Evolutionary conservation across 2,797 vertebrate genomes (phyloP), one percentile per base, ranked within the genome.

Genomic region (Myiotriccus ornatus): DNA sequence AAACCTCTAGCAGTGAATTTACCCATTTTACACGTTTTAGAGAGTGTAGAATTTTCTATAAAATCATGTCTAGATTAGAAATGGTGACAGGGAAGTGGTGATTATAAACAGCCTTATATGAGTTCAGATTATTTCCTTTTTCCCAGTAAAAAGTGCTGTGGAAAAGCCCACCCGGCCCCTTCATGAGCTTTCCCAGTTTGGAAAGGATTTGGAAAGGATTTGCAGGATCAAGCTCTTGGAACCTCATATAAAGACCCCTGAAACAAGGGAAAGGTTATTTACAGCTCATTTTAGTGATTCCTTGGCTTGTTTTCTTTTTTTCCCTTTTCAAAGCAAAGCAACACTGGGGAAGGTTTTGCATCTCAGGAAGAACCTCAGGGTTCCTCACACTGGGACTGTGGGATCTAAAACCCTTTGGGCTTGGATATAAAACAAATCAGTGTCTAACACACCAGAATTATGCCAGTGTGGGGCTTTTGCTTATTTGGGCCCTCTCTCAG

Each of bases 381-480:
- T 6, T 69, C 39, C 22, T 90, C 16, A 10, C 8, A 1, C 11
- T 24, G 21, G 35, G 76, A 4, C 12, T 27, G 70, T 20, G 10
- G 4, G 30, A 30, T 17, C 21, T 35, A 8, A 82, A 69, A 35
- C 4, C 1, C 21, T 76, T 55, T 65, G 21, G 59, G 12, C 2
- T 9, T 22, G 14, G 7, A 2, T 50, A 4, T 49, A 17, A 25
- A 57, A 68, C 25, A 57, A 59, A 9, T 10, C 18, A 3, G 23
- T 10, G 55, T 2, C 7, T 80, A 21, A 22, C 7, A 6, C 1
- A 0, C 2, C 5, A 14, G 56, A 44, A 47, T 47, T 3, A 0
- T 19, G 23, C 1, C 8, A 12, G 2, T 18, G 16, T 24, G 39
- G 18, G 18, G 24, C 10, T 63, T 69, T 67, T 39, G 6, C 3